Conservation (phyloP, 2,797 vertebrate species). For the Yasuhikotakia modesta region DNA sequence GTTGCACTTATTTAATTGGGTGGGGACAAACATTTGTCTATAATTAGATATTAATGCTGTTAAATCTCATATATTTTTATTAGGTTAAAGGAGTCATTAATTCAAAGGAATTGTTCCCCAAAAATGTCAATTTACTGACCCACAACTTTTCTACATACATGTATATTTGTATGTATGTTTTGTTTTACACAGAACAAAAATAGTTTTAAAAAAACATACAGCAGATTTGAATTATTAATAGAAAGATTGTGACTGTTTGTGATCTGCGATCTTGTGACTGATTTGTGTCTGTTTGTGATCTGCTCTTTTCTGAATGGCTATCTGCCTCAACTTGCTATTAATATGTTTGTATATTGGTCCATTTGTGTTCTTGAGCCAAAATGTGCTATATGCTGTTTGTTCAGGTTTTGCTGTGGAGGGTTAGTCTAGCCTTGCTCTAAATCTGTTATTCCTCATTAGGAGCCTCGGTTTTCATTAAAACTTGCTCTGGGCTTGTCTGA, state of each 20-base stretch:
- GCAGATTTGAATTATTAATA: no score
- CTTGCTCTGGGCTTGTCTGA: conserved; percentile 37
- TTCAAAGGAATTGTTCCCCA: not conserved
- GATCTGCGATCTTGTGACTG: no score
- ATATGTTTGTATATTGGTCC: not conserved
- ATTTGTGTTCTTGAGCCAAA: not conserved
- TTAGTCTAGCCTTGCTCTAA: conserved; percentile 11
- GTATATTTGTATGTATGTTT: no score
- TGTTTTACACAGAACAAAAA: no score
- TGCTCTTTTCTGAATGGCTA: not conserved
- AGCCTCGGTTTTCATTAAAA: conserved; percentile 26
- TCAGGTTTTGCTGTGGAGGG: conserved; percentile 15
- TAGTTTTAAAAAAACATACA: no score
- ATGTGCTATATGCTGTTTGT: conserved; percentile 18
- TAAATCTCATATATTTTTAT: not conserved
- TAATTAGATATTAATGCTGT: not conserved
- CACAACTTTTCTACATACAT: no score
- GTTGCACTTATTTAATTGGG: conserved; percentile 33
- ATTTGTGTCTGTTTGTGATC: not conserved
- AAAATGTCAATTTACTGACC: not conserved
- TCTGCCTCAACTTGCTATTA: no score
- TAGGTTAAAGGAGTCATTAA: not conserved
- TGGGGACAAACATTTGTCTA: not conserved
- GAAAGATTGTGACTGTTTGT: no score
- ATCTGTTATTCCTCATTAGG: conserved; percentile 46